Conservation (phyloP, 2,113 vertebrate genomes). For the Ciconia stormi region DNA sequence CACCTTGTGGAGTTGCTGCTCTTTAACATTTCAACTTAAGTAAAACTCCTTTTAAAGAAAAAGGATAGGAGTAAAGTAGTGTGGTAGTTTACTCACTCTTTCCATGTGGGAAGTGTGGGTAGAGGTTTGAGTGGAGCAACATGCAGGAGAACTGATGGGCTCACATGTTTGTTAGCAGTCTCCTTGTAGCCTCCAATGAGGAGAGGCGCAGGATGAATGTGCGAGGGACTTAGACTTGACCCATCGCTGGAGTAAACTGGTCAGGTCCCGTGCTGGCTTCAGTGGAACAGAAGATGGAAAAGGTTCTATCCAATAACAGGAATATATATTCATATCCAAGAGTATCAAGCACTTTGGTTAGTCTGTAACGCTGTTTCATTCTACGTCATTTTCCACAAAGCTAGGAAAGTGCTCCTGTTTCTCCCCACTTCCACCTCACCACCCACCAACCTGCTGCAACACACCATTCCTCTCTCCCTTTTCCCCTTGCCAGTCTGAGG, state of each 20-base stretch:
- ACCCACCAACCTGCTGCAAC: constrained; percentile 11
- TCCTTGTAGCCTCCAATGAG: background rate
- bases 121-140: background rate
- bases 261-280: background rate
- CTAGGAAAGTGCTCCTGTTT: background rate
- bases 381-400: background rate
- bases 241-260: background rate
- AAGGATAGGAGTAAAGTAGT: background rate
- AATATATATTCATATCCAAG: background rate
- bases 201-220: background rate
- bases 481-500: background rate
- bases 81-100: background rate
- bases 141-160: background rate
- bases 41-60: background rate
- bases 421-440: background rate
- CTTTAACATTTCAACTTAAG: background rate
- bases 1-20: background rate
- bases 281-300: background rate
- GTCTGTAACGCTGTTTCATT: background rate
- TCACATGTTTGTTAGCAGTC: background rate
- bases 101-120: background rate
- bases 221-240: background rate
- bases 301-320: background rate
- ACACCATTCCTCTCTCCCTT: background rate
- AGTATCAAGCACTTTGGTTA: background rate